Conservation (phyloP, 1,140 invertebrate genomes). For the Holcopasites calliopsidis region DNA sequence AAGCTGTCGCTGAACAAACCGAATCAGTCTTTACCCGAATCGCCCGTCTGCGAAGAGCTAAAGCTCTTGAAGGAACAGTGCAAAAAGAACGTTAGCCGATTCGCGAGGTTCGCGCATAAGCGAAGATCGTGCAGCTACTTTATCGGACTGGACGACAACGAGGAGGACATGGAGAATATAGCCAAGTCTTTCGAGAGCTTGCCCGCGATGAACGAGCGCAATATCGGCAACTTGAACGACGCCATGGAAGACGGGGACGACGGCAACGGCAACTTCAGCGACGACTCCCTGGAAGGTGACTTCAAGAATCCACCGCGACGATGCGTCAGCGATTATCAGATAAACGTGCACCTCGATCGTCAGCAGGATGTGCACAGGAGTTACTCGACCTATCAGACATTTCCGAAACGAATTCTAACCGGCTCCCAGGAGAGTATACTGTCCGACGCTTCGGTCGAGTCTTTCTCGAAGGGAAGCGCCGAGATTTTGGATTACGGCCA, state of each 20-base stretch:
- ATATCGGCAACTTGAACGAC: slow-evolving; percentile 55
- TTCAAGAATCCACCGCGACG: slow-evolving; percentile 82
- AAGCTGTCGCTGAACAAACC: slow-evolving; percentile 74
- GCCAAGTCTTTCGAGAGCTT: slow-evolving; percentile 75
- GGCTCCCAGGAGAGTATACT: slow-evolving; percentile 88
- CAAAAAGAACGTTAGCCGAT: slow-evolving; percentile 68
- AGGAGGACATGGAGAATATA: slow-evolving; percentile 70
- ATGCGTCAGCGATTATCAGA: slow-evolving; percentile 88
- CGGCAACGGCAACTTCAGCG: slow-evolving; percentile 85
- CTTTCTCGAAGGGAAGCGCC: slow-evolving; percentile 73
- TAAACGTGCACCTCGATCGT: slow-evolving; percentile 79
- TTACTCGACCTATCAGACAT: slow-evolving; percentile 59
- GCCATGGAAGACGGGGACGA: slow-evolving; percentile 65
- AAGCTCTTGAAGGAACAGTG: slow-evolving; percentile 72
- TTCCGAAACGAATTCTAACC: slow-evolving; percentile 63
- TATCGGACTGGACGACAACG: slow-evolving; percentile 74
- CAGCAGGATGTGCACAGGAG: slow-evolving; percentile 55
- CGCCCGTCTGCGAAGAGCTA: slow-evolving; percentile 78
- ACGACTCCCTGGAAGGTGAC: slow-evolving; percentile 87
- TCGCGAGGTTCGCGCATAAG: slow-evolving; percentile 74
- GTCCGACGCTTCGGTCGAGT: slow-evolving; percentile 82
- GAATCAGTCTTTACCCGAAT: slow-evolving; percentile 78
- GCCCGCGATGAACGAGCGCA: slow-evolving; percentile 73
- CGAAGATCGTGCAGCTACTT: slow-evolving; percentile 76
- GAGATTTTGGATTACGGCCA: slow-evolving; percentile 81